Evolutionary conservation across 2,888 invertebrate species (phyloP).

Genomic region (Acleris holmiana): DNA sequence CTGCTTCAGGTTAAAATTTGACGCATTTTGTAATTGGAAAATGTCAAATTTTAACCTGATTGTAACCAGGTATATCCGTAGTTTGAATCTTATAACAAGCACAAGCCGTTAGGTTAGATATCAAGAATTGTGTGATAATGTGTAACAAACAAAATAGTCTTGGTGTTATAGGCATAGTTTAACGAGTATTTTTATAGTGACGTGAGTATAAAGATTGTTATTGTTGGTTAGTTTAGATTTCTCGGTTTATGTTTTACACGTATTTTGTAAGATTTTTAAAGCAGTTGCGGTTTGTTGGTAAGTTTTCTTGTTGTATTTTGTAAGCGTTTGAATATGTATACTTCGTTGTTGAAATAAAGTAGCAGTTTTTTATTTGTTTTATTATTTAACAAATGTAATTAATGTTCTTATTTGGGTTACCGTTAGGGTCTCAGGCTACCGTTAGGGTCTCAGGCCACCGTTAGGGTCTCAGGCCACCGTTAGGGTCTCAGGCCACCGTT

Average conservation of each 20-base stretch:
- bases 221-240: conserved; percentile 14
- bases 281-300: conserved; percentile 27
- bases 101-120: no score
- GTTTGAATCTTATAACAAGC: no score
- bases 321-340: conserved; percentile 25
- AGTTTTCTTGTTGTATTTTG: conserved; percentile 31
- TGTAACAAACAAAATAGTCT: background rate
- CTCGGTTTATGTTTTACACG: conserved; percentile 32
- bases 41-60: no score
- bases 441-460: no score
- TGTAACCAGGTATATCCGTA: no score
- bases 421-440: no score
- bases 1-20: no score
- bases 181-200: background rate
- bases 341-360: conserved; percentile 16
- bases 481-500: no score
- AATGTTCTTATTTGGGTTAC: no score
- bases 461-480: no score
- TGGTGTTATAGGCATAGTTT: background rate
- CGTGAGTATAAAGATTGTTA: conserved; percentile 12
- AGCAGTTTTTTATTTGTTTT: background rate
- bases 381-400: background rate
- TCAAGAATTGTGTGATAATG: no score
- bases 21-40: no score
- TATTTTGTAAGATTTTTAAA: conserved; percentile 36